Base-by-base conservation (phyloP, 2,113 vertebrate genomes). In the Bubo bubo region DNA sequence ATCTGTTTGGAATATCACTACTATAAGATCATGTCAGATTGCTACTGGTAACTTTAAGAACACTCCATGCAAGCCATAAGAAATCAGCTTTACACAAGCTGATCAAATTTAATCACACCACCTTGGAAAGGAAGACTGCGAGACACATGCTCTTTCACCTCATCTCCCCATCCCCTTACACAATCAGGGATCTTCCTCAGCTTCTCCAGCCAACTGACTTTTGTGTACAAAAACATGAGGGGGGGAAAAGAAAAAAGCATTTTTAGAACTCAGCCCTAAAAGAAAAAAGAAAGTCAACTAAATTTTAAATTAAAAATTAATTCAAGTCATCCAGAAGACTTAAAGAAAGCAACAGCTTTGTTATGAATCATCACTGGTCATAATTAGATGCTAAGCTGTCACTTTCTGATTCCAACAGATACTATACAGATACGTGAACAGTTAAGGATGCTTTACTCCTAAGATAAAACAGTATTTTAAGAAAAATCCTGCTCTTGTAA, bases 161-260 rank as follows among this genome's bases (percentile, higher is more conserved):
- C 97, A 96, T 92, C 96, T 96, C 98, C 98, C 97, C 99, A 98
- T 93, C 96, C 98, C 98, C 98, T 95, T 86, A 99, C 95, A 96
- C 97, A 98, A 95, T 93, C 98, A 75, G 98, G 98, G 97, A 99
- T 98, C 97, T 97, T 99, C 99, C 98, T 98, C 97, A 98, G 97
- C 98, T 98, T 98, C 98, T 98, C 98, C 98, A 98, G 97, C 98
- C 98, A 98, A 97, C 91, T 98, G 98, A 97, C 98, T 99, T 98
- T 97, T 79, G 90, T 88, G 73, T 95, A 96, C 86, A 97, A 96
- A 97, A 94, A 97, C 93, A 97, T 14, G 4, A 18, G 5, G 20
- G 76, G 24, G 21, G 1, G 1, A n/a, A 47, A 60, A 66, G 47
- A 49, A 39, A 63, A 59, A 34, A 45, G 22, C 35, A 81, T 17